phyloP scores from a whole-genome alignment of 2,113 vertebrate genomes.

The Prunella himalayana region DNA sequence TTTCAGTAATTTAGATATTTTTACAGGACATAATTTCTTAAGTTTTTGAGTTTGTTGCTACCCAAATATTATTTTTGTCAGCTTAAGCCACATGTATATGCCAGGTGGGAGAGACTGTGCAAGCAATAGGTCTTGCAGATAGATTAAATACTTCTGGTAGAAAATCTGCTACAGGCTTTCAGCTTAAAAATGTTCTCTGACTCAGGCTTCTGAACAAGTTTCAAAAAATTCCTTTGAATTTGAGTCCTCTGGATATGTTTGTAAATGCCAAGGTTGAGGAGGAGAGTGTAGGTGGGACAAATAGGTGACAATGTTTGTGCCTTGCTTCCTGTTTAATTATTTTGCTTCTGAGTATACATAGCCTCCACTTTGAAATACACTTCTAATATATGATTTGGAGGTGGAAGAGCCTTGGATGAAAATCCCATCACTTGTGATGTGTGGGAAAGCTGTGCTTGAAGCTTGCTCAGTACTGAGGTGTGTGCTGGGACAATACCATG shows the following conservation, averaged over 20 bases:
- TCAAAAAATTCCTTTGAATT: not conserved
- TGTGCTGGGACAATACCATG: fast-evolving
- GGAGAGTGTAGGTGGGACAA: not conserved
- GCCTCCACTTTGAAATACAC: not conserved
- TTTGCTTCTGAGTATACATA: not conserved
- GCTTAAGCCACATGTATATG: not conserved
- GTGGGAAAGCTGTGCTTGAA: not conserved
- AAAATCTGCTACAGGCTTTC: not conserved
- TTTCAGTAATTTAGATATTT: not conserved
- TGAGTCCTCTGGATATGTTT: not conserved
- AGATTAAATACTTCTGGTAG: not conserved
- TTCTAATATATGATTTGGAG: not conserved
- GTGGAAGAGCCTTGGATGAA: not conserved
- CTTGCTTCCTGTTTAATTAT: not conserved
- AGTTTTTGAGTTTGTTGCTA: not conserved
- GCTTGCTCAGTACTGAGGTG: not conserved
- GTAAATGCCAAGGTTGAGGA: not conserved
- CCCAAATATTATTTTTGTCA: not conserved
- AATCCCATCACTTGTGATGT: not conserved
- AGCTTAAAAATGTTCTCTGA: not conserved
- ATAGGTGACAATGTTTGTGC: not conserved
- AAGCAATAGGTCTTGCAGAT: not conserved
- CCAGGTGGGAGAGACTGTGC: not conserved
- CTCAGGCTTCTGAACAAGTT: not conserved
- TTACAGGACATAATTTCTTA: not conserved